Base-by-base conservation (phyloP, 2,888 invertebrate species). In the Platycheirus albimanus region DNA sequence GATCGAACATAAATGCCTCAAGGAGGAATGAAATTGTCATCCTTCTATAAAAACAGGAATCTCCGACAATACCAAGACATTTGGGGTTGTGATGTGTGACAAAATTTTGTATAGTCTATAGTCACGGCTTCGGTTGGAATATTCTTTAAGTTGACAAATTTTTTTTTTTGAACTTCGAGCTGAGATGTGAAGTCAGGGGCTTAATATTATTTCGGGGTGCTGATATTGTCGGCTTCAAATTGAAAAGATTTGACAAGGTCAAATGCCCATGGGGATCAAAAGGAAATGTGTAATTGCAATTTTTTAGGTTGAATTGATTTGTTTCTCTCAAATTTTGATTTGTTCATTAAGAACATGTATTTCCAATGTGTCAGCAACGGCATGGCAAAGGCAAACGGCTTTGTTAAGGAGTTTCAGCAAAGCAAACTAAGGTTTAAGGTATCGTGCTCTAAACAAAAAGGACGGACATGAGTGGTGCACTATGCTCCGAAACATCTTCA, bases 21-120 rank as follows among this genome's bases (percentile, higher is more conserved):
- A 19, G 63, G 36, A 58, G 81, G 66, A 67, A 81, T 81, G 30
- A 81, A 67, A 81, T 43, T 81, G 81, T 81, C 81, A 81, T 52
- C 58, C 45, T 41, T 33, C 66, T 41, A 33, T 61, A 76, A 69
- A 51, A 24, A 58, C 8, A 56, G 24, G 54, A 70, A 41, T 28
- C 13, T 10, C 7, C 11, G 51, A 51, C 66, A 75, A 54, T 20
- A n/a, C n/a, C n/a, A n/a, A 45, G 20, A 11, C 8, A 17, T 54
- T 30, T 30, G 17, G 20, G 15, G 58, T 38, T 38, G 28, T 41
- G 43, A 58, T 45, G n/a, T 61, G 71, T 58, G 71, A 70, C 64
- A 75, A 24, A n/a, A 75, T 71, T 30, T 49, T 43, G 13, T 58
- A 11, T 24, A 11, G 11, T 72, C 17, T 33, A 8, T n/a, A 13